Evolutionary conservation across 2,888 invertebrate genomes (phyloP), one percentile per base, ranked within the genome.

Genomic region (Myopa tessellatipennis): DNA sequence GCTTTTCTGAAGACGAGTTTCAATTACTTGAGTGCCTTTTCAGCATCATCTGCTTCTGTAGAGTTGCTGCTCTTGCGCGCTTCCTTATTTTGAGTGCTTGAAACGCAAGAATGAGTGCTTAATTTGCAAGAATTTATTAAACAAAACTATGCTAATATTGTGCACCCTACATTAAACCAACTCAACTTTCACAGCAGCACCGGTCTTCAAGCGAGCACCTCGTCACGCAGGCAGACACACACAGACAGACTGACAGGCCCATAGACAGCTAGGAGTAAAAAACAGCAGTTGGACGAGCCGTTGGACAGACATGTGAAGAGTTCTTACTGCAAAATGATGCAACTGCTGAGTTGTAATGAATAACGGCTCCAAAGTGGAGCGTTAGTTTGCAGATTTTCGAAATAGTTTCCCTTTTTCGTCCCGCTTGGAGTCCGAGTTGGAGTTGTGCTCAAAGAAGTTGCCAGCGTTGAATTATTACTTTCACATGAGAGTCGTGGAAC

Each of bases 391-490:
- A 36, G 5, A 36, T 63, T 61, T 26, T 63, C 36, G 36, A 63
- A 63, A 36, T 63, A 63, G 14, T 61, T 61, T 26, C 6, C 14
- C 26, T 34, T 34, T 61, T 61, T 45, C 45, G 45, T 45, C 45
- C 26, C 45, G 45, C 45, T 6, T 45, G 10, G 10, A 45, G 45
- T 45, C 10, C 6, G 10, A 6, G 45, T 45, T 45, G 10, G 10
- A 6, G 36, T 65, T 65, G 38, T 65, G 16, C 38, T 40, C 40
- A 16, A 10, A 6, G 12, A n/a, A 36, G 67, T 67, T 67, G 40
- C 38, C 36, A 67, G 36, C 63, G 16, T 36, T 67, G 67, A 67
- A 67, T 40, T 40, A 67, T 40, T 67, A 38, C 67, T 67, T 67
- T 67, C 67, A 67, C 67, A 40, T 38, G 40, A 36, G 26, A 26